Evolutionary conservation across 1,140 invertebrate genomes (phyloP), one percentile per base, ranked within the genome.

Genomic region (Ylistrum balloti): DNA sequence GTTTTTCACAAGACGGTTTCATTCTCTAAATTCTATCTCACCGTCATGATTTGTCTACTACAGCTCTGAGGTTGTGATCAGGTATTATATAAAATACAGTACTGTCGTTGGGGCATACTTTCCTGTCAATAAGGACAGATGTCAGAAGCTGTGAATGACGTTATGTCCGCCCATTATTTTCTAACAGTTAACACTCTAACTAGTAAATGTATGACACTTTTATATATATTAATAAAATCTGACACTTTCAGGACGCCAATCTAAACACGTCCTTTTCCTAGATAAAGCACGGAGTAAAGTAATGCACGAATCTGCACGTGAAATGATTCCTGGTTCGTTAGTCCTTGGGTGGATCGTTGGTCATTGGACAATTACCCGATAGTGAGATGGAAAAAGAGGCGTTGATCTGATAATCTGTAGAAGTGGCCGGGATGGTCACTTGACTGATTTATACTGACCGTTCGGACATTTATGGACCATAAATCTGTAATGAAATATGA

Each of bases 141-240:
- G 41, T 45, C 41, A 28, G 20, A 9, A 17, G 17, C 28, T 74
- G 22, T 28, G 22, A n/a, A 28, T n/a, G 56, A 74, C 56, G 28
- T 74, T 74, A 17, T 74, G 56, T 74, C 56, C 56, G 56, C 56
- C 56, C 56, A 74, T 28, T n/a, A 28, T 74, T 9, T 11, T 17
- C 28, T 28, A 7, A 17, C n/a, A 28, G n/a, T 9, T 45, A 13
- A 45, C 17, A 15, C 41, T 17, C 41, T 45, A 13, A 74, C 22
- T n/a, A 74, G 56, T 74, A 74, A n/a, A n/a, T 11, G n/a, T 28
- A 9, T 74, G 56, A n/a, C 56, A 74, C 56, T 74, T 74, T 74
- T 74, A 74, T 74, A 74, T 74, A 74, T 74, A 74, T 74, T 74
- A 74, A 74, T 74, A 74, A 74, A 74, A 74, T n/a, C 28, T 74